Evolutionary conservation across 1,140 invertebrate genomes (phyloP).

Genomic region (Drosophila bipectinata): DNA sequence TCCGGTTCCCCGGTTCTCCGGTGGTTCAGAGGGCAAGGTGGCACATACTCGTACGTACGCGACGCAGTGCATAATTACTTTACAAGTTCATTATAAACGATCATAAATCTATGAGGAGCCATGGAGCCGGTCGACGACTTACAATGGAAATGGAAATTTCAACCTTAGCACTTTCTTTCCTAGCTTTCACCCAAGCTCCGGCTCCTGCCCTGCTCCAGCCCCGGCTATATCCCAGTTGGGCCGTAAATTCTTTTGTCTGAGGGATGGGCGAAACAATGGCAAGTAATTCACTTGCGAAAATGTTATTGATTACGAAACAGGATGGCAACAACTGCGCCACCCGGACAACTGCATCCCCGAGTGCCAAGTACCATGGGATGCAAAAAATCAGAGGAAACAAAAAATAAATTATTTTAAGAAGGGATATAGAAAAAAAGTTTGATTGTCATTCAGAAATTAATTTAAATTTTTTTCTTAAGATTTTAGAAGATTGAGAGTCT

Average conservation of each 20-base stretch:
- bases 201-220: not conserved
- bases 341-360: constrained; percentile 44
- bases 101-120: constrained; percentile 77
- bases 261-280: constrained; percentile 66
- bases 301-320: constrained; percentile 79
- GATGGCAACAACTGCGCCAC: constrained; percentile 56
- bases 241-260: constrained; percentile 45
- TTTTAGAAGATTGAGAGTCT: too few relatives aligned
- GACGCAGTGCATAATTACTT: constrained; percentile 83
- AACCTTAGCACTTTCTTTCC: constrained; percentile 66
- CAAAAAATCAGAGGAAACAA: not conserved
- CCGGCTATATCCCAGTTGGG: constrained; percentile 8
- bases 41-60: constrained; percentile 61
- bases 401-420: not conserved
- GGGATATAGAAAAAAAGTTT: not conserved
- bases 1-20: constrained; percentile 8
- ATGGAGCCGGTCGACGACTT: constrained; percentile 27
- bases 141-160: constrained; percentile 62
- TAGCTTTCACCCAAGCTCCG: not conserved
- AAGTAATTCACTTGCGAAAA: constrained; percentile 81
- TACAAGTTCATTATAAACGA: constrained; percentile 84
- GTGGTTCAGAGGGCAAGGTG: constrained; percentile 33
- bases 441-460: not conserved
- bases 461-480: not conserved
- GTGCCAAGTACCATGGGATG: constrained; percentile 32